These are phyloP conservation scores for Nesometra sesokonis DNA, from an alignment of 35 echinoderm and acorn worm species.

Conservation along the genomic window DNA sequence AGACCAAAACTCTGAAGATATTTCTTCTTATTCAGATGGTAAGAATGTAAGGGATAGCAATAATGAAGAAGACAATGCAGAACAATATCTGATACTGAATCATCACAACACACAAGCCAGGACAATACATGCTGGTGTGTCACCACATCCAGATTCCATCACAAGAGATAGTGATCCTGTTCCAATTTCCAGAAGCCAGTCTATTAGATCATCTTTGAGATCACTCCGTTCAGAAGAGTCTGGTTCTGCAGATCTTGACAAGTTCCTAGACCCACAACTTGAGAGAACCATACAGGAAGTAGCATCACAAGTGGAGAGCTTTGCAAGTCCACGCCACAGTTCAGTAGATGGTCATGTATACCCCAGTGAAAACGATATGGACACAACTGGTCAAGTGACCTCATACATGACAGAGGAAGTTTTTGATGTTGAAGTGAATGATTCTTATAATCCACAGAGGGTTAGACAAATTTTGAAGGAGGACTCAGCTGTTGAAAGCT, in stretches of 20 bases:
- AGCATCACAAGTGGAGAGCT: neutral
- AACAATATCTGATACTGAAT: neutral
- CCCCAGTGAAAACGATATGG: neutral
- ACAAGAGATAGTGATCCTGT: neutral
- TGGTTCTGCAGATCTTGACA: neutral
- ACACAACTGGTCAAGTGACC: neutral
- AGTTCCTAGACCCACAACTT: neutral
- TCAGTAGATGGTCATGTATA: neutral
- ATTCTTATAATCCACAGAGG: neutral
- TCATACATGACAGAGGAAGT: slow-evolving; percentile 12
- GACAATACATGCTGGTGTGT: neutral
- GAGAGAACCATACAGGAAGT: neutral
- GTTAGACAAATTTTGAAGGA: slow-evolving; percentile 5
- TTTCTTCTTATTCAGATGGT: neutral
- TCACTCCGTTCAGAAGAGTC: neutral
- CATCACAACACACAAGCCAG: neutral
- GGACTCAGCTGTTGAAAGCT: slow-evolving; percentile 21
- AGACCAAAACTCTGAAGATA: neutral
- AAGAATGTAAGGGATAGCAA: neutral
- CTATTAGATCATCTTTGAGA: neutral
- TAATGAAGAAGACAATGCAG: neutral
- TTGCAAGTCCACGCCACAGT: neutral
- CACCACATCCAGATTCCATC: neutral
- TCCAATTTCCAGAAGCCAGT: neutral
- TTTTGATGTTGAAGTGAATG: slow-evolving; percentile 28